Conservation (phyloP, 1,140 invertebrate species). For the Ceratina calcarata region DNA sequence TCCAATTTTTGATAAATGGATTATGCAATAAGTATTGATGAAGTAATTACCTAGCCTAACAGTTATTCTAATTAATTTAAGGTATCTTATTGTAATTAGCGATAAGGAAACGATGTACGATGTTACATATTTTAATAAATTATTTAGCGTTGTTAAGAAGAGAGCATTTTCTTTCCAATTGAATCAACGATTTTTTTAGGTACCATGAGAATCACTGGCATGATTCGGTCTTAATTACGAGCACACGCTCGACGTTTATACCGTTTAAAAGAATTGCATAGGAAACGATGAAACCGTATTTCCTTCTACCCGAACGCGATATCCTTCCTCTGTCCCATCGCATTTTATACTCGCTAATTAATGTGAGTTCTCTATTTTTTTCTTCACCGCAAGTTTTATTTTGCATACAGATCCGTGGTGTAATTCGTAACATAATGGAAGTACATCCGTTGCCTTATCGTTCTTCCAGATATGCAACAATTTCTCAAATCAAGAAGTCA, state of each 20-base stretch:
- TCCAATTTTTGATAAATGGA: background rate
- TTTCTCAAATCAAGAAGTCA: too few relatives aligned
- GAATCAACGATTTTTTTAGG: background rate
- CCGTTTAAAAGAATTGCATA: slow-evolving; percentile 2
- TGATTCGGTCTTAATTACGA: background rate
- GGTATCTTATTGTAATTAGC: background rate
- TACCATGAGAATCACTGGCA: background rate
- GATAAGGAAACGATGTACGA: background rate
- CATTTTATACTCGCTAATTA: too few relatives aligned
- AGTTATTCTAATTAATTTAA: too few relatives aligned
- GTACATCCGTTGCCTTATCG: too few relatives aligned
- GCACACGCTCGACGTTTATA: background rate
- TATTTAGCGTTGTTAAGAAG: slow-evolving; percentile 1
- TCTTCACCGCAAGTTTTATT: too few relatives aligned
- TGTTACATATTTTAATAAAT: slow-evolving; percentile 9
- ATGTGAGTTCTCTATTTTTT: too few relatives aligned
- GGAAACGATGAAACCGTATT: background rate
- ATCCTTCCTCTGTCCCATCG: too few relatives aligned
- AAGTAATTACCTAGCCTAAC: too few relatives aligned
- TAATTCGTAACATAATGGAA: too few relatives aligned
- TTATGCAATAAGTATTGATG: background rate
- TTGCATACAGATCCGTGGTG: too few relatives aligned
- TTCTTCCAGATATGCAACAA: too few relatives aligned
- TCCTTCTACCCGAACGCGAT: background rate
- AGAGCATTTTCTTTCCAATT: background rate